Evolutionary conservation across 2,888 invertebrate species (phyloP), one percentile per base, ranked within the genome.

Genomic region (Melanargia galathea): DNA sequence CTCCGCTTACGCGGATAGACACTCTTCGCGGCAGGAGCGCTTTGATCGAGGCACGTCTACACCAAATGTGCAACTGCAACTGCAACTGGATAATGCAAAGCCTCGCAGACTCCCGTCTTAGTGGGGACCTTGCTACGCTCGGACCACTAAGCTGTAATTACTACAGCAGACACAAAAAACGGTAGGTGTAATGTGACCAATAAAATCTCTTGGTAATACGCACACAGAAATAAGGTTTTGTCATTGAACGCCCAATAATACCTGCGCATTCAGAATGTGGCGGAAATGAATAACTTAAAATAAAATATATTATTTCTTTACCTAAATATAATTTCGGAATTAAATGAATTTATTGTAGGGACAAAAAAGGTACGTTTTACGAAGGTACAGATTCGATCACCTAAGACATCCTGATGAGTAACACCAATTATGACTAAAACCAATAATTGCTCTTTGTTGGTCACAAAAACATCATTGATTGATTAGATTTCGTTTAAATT

Each of bases 271-370:
- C 16, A 11, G 18, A 16, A 51, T 22, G 24, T n/a, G 5, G 26
- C 55, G 55, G 55, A 55, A 55, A 55, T 43, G 40, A 55, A 26
- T 55, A 40, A 43, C 8, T 20, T 5, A 13, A n/a, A n/a, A n/a
- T n/a, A n/a, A n/a, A 51, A 52, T 52, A 20, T 35, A 35, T 52
- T 52, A 52, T 20, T 20, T 18, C 13, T 52, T 18, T 11, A n/a
- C n/a, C n/a, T n/a, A 35, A 35, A 52, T 20, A 20, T 1, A 10
- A 52, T 35, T 35, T 22, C 2, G 35, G 6, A 52, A 20, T 43
- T 24, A 55, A 55, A 8, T 18, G 16, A 2, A 43, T 55, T 55
- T 20, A 20, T 49, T 52, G 11, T 20, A 38, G n/a, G 40, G 7
- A 24, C 38, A 55, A 55, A 54, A 55, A 55, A 43, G 18, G 24